Conservation (phyloP, 2,113 vertebrate species). For the Cnemophilus loriae region DNA sequence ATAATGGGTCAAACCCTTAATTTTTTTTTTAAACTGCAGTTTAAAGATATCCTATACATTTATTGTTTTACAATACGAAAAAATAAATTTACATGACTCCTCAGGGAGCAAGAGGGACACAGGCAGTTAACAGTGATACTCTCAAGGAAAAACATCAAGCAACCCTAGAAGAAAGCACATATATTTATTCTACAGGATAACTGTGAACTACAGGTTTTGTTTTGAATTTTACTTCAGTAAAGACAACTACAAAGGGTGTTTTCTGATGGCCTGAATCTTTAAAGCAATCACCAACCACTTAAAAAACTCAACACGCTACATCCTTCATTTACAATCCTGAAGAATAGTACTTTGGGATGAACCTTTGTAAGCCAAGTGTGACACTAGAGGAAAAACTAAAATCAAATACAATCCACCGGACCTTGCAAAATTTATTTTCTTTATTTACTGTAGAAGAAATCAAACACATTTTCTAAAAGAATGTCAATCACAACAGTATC, state of each 20-base stretch:
- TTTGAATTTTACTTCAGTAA: neutral
- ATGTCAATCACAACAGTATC: neutral
- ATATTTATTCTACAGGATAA: neutral
- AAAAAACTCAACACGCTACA: neutral
- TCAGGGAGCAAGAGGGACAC: neutral
- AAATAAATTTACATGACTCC: neutral
- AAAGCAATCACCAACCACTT: neutral
- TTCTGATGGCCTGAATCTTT: neutral
- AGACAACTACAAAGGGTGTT: neutral
- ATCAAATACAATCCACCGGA: neutral
- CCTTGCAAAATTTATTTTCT: neutral
- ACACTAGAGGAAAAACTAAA: neutral
- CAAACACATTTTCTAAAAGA: neutral
- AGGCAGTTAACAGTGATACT: neutral
- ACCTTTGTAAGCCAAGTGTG: neutral
- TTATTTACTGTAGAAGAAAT: neutral
- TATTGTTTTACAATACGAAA: neutral
- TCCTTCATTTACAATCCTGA: neutral
- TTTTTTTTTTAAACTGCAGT: neutral
- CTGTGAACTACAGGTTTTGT: neutral
- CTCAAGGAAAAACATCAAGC: neutral
- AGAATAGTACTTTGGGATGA: neutral
- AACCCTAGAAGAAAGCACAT: neutral
- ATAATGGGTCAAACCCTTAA: neutral
- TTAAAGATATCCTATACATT: neutral